Conservation (phyloP, 2,888 invertebrate genomes). For the Stenurella melanura region DNA sequence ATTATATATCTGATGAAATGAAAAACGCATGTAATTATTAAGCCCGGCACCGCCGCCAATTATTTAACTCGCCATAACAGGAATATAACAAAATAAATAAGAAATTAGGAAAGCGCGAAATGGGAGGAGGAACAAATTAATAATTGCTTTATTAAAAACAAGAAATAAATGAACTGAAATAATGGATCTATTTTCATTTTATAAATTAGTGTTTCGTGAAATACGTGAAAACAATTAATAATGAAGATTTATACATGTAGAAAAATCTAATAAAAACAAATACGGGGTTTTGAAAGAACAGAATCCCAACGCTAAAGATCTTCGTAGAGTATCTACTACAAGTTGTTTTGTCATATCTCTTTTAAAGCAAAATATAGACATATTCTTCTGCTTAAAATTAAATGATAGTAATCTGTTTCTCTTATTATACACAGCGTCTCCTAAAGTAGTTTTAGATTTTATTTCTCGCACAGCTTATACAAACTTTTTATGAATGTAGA, state of each 20-base stretch:
- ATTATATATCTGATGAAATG: constrained; percentile 16
- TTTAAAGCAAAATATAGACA: background rate
- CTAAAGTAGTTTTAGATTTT: background rate
- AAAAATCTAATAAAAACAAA: background rate
- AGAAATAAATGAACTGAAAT: background rate
- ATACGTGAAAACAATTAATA: no score
- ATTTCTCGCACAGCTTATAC: background rate
- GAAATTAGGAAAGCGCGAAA: background rate
- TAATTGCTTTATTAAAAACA: background rate
- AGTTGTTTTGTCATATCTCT: background rate
- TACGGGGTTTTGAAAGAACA: background rate
- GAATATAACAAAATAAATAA: background rate
- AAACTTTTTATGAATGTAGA: no score
- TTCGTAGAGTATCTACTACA: background rate
- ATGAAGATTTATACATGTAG: background rate
- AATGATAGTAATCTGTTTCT: no score
- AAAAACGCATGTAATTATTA: constrained; percentile 26
- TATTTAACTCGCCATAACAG: constrained; percentile 10
- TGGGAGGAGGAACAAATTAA: background rate
- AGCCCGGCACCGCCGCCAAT: constrained; percentile 9
- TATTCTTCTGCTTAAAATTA: no score
- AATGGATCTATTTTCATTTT: background rate
- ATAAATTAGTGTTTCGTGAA: background rate
- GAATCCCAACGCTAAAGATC: background rate
- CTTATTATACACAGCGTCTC: background rate